Base-by-base conservation (phyloP, 2,888 invertebrate species). In the Drosophila suboccidentalis region DNA sequence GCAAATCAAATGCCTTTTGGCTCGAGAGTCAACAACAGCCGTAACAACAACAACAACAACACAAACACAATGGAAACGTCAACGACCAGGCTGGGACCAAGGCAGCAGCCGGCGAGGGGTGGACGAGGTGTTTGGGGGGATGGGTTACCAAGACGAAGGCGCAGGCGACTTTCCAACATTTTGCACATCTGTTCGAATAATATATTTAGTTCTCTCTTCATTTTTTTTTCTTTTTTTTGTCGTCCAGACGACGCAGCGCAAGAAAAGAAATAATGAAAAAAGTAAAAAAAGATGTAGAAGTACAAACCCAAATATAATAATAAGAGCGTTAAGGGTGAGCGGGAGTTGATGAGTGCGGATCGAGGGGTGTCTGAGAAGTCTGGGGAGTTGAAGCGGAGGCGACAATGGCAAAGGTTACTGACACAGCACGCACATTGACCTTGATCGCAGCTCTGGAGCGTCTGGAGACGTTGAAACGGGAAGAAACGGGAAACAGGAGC, bases 401-500 rank as follows among this genome's bases (percentile, higher is more conserved):
- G 85, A 74, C 85, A 81, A 82, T 82, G 85, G 78, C 87, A 87
- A 80, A 87, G 87, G 85, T 90, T 90, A 83, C 83, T 89, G 90
- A 90, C 88, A 89, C 88, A 82, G 64, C 75, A 87, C 90, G 88
- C 88, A 90, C 86, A 85, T 89, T 90, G 88, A 89, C 88, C 88
- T 89, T 89, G 89, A 80, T 90, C 86, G 66, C 76, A 54, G 55
- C 36, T 67, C 66, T 26, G 26, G 74, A 76, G 62, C 65, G 78
- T 79, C 78, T 79, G 78, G 60, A 80, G 77, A 80, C 64, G 75
- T 66, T 43, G 44, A 29, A 58, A 46, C 53, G 1, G 29, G 26
- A 26, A 57, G 63, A 41, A 57, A 62, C 53, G 54, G 46, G 54
- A 39, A 39, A 63, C 58, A 50, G 66, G 49, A 54, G 57, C 51